These are phyloP conservation scores for Zophobas morio DNA, from an alignment of 1,140 invertebrate genomes.

Conservation along the genomic window DNA sequence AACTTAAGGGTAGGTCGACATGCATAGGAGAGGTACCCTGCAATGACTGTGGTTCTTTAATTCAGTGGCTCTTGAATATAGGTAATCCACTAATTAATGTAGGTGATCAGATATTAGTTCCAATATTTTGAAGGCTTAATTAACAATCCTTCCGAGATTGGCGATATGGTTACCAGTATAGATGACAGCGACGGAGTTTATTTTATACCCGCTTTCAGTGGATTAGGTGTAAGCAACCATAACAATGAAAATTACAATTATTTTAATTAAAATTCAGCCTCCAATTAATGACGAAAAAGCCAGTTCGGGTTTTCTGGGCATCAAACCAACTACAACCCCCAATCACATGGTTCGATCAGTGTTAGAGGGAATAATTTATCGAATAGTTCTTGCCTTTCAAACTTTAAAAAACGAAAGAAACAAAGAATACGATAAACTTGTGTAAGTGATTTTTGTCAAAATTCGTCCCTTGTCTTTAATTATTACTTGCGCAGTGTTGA, in stretches of 20 bases:
- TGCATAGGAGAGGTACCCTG: constrained; percentile 90
- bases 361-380: constrained; percentile 90
- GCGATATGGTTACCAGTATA: constrained; percentile 80
- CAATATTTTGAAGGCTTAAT: constrained; percentile 75
- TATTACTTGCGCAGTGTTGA: constrained; percentile 79
- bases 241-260: constrained; percentile 45
- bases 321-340: constrained; percentile 84
- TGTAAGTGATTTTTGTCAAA: constrained; percentile 24
- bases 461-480: constrained; percentile 25
- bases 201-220: constrained; percentile 94
- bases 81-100: constrained; percentile 70
- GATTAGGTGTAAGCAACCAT: constrained; percentile 80
- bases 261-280: constrained; percentile 72
- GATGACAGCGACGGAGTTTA: constrained; percentile 85
- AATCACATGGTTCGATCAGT: constrained; percentile 87
- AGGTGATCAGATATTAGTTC: neutral
- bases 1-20: constrained; percentile 77
- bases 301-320: constrained; percentile 86
- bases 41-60: constrained; percentile 89
- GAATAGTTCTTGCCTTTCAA: constrained; percentile 83
- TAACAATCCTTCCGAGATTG: constrained; percentile 77
- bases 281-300: constrained; percentile 90
- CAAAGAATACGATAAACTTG: constrained; percentile 63
- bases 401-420: constrained; percentile 78
- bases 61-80: constrained; percentile 87